These are phyloP conservation scores for Drosophila funebris DNA, from an alignment of 1,140 invertebrate species.

Conservation along the genomic window DNA sequence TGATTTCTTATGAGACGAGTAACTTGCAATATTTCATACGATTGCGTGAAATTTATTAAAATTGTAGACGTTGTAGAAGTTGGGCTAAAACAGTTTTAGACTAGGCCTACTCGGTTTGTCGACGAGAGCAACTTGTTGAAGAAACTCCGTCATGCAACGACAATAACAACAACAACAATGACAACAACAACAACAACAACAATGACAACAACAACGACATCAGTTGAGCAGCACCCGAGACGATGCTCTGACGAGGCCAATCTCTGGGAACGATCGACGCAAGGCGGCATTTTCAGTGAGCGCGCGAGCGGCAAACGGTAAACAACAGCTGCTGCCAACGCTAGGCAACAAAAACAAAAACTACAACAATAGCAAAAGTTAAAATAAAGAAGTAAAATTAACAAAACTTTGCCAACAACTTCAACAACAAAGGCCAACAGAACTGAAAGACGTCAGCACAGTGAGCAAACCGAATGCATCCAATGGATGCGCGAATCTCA, in stretches of 20 bases:
- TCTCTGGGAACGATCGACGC: slow-evolving; percentile 55
- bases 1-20: not conserved
- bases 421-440: slow-evolving; percentile 27
- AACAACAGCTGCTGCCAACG: slow-evolving; percentile 58
- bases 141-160: not conserved
- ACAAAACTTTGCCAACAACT: slow-evolving; percentile 26
- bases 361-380: slow-evolving; percentile 10
- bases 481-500: slow-evolving; percentile 30
- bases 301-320: slow-evolving; percentile 75
- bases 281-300: slow-evolving; percentile 63
- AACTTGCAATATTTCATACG: not conserved
- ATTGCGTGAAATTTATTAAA: too few relatives aligned
- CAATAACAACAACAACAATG: slow-evolving; percentile 10
- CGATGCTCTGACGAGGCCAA: slow-evolving; percentile 39
- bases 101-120: slow-evolving; percentile 8
- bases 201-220: slow-evolving; percentile 23
- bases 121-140: slow-evolving; percentile 3
- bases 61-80: not conserved
- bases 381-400: slow-evolving; percentile 14
- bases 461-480: slow-evolving; percentile 15
- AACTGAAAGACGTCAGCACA: slow-evolving; percentile 23
- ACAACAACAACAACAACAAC: slow-evolving; percentile 3
- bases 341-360: slow-evolving; percentile 12
- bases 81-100: not conserved
- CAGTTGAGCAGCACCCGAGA: slow-evolving; percentile 44